Evolutionary conservation across 2,888 invertebrate genomes (phyloP).

Genomic region (Hermaeophaga mercurialis): DNA sequence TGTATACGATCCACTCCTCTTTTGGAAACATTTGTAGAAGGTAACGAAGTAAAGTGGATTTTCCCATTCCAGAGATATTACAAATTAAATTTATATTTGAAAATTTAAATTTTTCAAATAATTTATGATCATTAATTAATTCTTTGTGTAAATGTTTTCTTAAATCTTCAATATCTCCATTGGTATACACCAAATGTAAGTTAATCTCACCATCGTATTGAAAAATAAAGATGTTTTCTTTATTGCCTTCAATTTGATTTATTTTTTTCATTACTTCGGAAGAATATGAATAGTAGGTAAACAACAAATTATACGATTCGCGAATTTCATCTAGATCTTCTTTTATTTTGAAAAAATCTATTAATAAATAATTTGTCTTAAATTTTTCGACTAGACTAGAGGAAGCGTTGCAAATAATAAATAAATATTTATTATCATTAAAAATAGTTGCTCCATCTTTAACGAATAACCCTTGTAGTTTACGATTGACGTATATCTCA

Average conservation of each 20-base stretch:
- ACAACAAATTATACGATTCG: background rate
- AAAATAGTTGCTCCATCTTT: background rate
- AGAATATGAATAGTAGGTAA: background rate
- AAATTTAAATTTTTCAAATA: background rate
- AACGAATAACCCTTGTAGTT: background rate
- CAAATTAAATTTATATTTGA: conserved; percentile 25
- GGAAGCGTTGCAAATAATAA: background rate
- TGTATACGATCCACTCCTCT: conserved; percentile 20
- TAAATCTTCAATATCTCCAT: background rate
- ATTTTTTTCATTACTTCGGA: background rate
- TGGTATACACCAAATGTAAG: conserved; percentile 6
- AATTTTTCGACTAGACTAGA: too few species aligned
- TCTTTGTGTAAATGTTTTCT: background rate
- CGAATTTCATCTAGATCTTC: background rate
- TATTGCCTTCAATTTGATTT: background rate
- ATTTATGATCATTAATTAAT: conserved; percentile 1
- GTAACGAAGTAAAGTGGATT: conserved; percentile 20
- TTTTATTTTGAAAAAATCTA: too few species aligned
- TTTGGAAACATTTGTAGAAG: conserved; percentile 6
- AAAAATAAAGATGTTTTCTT: background rate
- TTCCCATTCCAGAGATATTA: conserved; percentile 28
- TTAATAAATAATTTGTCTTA: too few species aligned
- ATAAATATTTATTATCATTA: background rate
- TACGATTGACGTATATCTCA: conserved; percentile 4
- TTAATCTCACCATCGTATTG: background rate